Evolutionary conservation across 2,797 vertebrate species (phyloP), one percentile per base, ranked within the genome.

Genomic region (Urocyon cinereoargenteus): DNA sequence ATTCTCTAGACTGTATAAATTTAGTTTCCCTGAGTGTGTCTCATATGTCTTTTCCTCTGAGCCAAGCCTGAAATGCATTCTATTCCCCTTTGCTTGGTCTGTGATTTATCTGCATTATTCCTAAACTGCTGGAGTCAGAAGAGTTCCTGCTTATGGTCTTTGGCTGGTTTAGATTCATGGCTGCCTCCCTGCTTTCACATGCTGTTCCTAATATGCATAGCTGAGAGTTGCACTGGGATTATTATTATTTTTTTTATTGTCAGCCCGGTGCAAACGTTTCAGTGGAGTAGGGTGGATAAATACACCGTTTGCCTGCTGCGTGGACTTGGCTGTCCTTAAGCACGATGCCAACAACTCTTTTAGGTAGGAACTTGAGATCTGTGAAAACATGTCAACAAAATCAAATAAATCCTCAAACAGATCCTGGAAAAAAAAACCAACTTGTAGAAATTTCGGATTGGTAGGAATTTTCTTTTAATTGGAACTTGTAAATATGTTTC

Each of bases 1-100:
- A 94, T 96, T 96, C 92, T 89, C 90, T 95, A 82, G 82, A 95
- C 93, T 96, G 93, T 96, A 94, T 96, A 97, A 97, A 97, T 97
- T 98, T 96, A 82, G 85, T 96, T 94, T 96, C 83, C 92, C 64
- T 0, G 51, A 94, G 97, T 97, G 92, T 96, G 85, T 96, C 95
- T 97, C 96, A 26, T 95, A 86, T 95, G 91, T 96, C 96, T 97
- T 94, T 97, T 82, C 53, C 68, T 96, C 72, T 53, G 78, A 97
- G 93, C 96, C 82, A 95, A 87, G 51, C 36, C 87, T 82, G 88
- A 96, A 90, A 92, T 86, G 85, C 94, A 89, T 86, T 97, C 95
- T 87, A n/a, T 86, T 97, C 78, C 78, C 79, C 16, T 89, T 96
- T 97, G 93, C 92, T 91, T 86, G 31, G 84, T 92, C 78, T 89